Conservation (phyloP, 2,113 vertebrate species). For the Tricholaema leucomelas region DNA sequence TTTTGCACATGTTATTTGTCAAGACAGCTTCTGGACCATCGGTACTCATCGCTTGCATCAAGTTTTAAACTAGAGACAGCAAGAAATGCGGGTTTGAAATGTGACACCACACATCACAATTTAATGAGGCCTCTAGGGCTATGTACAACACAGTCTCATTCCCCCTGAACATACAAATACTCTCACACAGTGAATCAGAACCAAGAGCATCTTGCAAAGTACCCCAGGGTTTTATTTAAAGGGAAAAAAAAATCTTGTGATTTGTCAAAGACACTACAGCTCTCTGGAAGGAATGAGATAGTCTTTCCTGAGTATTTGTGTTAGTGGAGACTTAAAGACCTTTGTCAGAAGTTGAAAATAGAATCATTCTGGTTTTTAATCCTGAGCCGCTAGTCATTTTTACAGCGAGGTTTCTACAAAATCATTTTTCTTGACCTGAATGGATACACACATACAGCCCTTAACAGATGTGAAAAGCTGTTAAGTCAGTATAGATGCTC, state of each 20-base stretch:
- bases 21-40: slow-evolving; percentile 5
- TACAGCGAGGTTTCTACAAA: slow-evolving; percentile 12
- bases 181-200: slow-evolving; percentile 34
- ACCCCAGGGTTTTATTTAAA: slow-evolving; percentile 54
- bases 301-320: slow-evolving; percentile 20
- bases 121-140: slow-evolving; percentile 71
- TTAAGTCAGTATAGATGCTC: slow-evolving; percentile 51
- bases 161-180: background rate
- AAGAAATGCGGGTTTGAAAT: slow-evolving; percentile 41
- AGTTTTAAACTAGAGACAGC: slow-evolving; percentile 54
- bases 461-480: slow-evolving; percentile 37
- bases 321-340: background rate
- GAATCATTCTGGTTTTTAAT: slow-evolving; percentile 37
- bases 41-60: slow-evolving; percentile 58
- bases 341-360: slow-evolving; percentile 41
- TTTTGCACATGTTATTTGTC: background rate
- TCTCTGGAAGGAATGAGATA: slow-evolving; percentile 38
- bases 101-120: slow-evolving; percentile 65
- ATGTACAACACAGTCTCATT: background rate
- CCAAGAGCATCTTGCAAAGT: slow-evolving; percentile 36
- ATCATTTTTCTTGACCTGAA: slow-evolving; percentile 54
- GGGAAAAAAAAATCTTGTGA: background rate
- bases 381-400: slow-evolving; percentile 14
- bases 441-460: slow-evolving; percentile 19
- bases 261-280: slow-evolving; percentile 37